Percentiles rank a stretch among this genome's conserved stretches.
Conservation (phyloP, 2,888 invertebrate genomes). For the Sphecodes monilicornis region DNA sequence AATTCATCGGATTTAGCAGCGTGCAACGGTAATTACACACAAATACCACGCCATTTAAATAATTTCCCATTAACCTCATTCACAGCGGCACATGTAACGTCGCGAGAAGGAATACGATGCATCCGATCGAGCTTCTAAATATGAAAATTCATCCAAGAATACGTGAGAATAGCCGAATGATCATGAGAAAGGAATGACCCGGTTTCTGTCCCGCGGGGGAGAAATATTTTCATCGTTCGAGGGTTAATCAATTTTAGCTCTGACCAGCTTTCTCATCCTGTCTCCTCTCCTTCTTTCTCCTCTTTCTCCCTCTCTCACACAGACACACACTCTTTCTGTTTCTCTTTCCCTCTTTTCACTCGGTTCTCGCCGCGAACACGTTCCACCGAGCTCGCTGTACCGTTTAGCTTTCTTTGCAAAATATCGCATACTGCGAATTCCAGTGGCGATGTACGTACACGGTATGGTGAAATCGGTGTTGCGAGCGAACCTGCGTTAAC, state of each 20-base stretch:
- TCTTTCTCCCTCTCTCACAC: background rate
- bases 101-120: background rate
- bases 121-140: conserved; percentile 1
- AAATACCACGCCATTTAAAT: background rate
- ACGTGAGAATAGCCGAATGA: background rate
- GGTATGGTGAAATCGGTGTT: conserved; percentile 28
- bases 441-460: conserved; percentile 27
- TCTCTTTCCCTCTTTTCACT: background rate
- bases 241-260: conserved; percentile 40
- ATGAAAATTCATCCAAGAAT: conserved; percentile 4
- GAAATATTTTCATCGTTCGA: conserved; percentile 23
- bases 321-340: background rate
- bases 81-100: background rate
- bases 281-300: background rate
- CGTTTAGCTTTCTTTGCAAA: conserved; percentile 48
- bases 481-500: conserved; percentile 31
- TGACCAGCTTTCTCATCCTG: conserved; percentile 24
- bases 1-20: background rate
- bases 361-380: background rate
- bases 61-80: conserved; percentile 7
- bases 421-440: conserved; percentile 48
- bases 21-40: background rate
- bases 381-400: conserved; percentile 28
- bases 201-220: conserved; percentile 1
- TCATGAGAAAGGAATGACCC: conserved; percentile 17